phyloP scores from a whole-genome alignment of 2,113 vertebrate species.

The Engystomops pustulosus region DNA sequence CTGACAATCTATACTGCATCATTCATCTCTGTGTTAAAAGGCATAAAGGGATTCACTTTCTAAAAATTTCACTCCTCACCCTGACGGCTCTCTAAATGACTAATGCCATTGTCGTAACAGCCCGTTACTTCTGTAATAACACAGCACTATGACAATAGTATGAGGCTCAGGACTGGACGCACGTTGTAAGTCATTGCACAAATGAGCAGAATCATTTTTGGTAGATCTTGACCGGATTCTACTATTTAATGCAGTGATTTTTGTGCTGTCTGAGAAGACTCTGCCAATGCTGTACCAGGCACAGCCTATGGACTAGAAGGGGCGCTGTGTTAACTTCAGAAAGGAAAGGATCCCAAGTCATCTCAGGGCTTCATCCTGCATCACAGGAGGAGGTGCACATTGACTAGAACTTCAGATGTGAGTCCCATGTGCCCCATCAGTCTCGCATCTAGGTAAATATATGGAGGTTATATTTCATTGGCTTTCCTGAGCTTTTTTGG shows the following conservation, averaged over 20 bases:
- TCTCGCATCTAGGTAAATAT: too few relatives aligned
- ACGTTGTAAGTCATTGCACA: constrained; percentile 41
- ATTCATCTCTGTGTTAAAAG: background rate
- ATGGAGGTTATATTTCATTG: too few relatives aligned
- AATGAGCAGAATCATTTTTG: background rate
- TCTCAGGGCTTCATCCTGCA: too few relatives aligned
- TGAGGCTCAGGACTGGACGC: constrained; percentile 12
- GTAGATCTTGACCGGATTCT: constrained; percentile 23
- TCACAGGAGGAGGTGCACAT: too few relatives aligned
- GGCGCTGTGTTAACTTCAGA: too few relatives aligned
- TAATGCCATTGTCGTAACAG: constrained; percentile 25
- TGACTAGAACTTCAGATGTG: too few relatives aligned
- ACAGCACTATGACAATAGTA: constrained; percentile 15
- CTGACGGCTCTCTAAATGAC: constrained; percentile 29
- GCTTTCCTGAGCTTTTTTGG: too few relatives aligned
- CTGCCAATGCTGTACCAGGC: too few relatives aligned
- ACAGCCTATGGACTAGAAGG: too few relatives aligned
- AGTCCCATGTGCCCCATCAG: too few relatives aligned
- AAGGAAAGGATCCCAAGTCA: too few relatives aligned
- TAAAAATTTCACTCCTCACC: constrained; percentile 1
- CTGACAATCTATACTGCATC: constrained; percentile 4
- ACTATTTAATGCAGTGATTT: too few relatives aligned
- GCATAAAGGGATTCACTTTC: background rate
- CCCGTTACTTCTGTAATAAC: constrained; percentile 16
- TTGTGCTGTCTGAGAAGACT: background rate